Base-by-base conservation (phyloP, 2,113 vertebrate species). In the Elgaria multicarinata region DNA sequence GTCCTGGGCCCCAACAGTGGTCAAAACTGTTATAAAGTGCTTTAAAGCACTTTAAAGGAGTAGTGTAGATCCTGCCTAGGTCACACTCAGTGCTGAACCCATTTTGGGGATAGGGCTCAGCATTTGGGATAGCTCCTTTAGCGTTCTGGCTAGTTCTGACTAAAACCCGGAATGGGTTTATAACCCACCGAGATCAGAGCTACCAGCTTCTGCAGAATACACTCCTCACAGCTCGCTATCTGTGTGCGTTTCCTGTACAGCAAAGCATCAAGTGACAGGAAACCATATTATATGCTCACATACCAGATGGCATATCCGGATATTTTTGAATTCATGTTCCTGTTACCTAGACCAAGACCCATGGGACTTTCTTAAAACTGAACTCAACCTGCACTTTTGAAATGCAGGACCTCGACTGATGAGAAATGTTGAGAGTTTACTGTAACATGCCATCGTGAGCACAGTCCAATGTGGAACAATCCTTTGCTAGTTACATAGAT, bases 331-430 rank as follows among this genome's bases (percentile, higher is more conserved):
- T 92, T 90, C 87, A 94, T 39, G 74, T 93, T 91, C 92, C 85
- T 93, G 86, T 64, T 44, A 87, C 16, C 36, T 89, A 83, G 89
- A 20, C 86, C 94, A 85, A 97, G 90, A 91, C 87, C 85, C 92
- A 92, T 92, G 92, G 78, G 91, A 87, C 87, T 97, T n/a, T 96
- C 96, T 93, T 88, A 96, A 95, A 97, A 97, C 91, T 90, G 44
- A 92, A 92, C 84, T 85, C 31, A 88, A 87, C 92, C 78, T 46
- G 86, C 90, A 85, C 91, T 83, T 93, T 95, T 80, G 67, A 91
- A 87, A 92, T 39, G 89, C 96, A 96, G 95, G 26, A 58, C 95
- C 94, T 93, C 58, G 42, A 42, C 69, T 86, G 14, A 91, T 93
- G 89, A 93, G 85, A 92, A 95, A 88, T 0, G 9, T 18, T 46